Evolutionary conservation across 2,113 vertebrate species (phyloP).

Genomic region (Hucho hucho): DNA sequence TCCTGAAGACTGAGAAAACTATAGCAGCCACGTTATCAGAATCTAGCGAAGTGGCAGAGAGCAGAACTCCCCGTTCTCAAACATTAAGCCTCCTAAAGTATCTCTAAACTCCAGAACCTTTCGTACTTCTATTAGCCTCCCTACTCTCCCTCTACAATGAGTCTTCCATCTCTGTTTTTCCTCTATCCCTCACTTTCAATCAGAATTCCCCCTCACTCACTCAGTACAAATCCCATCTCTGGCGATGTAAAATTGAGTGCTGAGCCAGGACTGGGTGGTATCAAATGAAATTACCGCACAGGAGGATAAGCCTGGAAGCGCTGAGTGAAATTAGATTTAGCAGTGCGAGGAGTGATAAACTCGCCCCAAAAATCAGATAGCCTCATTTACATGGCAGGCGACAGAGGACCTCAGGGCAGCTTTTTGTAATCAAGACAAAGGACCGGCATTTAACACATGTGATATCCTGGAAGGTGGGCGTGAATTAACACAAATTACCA

Average conservation of each 20-base stretch:
- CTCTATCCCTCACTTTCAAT: constrained; percentile 4
- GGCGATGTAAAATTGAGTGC: constrained; percentile 15
- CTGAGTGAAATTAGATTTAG: constrained; percentile 53
- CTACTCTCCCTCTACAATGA: background rate
- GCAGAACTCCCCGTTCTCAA: constrained; percentile 20
- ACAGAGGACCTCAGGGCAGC: constrained; percentile 15
- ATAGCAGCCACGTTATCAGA: constrained; percentile 3
- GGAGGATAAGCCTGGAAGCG: constrained; percentile 35
- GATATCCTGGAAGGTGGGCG: background rate
- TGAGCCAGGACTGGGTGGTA: constrained; percentile 15
- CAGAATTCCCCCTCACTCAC: constrained; percentile 1
- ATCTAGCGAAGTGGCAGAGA: constrained; percentile 4
- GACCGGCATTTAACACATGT: constrained; percentile 20
- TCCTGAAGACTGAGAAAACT: constrained; percentile 3
- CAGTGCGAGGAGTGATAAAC: constrained; percentile 34
- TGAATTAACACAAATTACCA: background rate
- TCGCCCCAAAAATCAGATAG: constrained; percentile 41
- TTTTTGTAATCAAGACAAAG: constrained; percentile 24
- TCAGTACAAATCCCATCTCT: constrained; percentile 20
- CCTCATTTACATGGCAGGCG: constrained; percentile 44
- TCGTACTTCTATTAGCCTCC: constrained; percentile 25
- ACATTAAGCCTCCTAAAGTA: too few species aligned
- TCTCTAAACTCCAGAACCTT: constrained; percentile 14
- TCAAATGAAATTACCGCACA: constrained; percentile 51
- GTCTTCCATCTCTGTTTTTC: constrained; percentile 1